Conservation (phyloP, 1,140 invertebrate species). For the Pemphigus obesinymphae region DNA sequence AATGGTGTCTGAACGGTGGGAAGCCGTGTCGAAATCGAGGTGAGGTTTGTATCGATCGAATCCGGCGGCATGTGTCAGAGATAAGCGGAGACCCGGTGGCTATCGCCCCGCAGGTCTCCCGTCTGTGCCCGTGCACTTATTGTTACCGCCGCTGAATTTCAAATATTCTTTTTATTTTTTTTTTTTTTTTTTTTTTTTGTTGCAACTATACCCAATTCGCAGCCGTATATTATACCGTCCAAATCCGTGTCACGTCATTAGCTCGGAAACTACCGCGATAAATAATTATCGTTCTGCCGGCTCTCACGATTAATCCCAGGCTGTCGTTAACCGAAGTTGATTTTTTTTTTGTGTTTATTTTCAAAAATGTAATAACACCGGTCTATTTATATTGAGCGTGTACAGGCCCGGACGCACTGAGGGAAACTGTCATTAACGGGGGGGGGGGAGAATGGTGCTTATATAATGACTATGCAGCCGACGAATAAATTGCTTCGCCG, state of each 20-base stretch:
- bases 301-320: conserved; percentile 6
- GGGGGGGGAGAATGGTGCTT: too few species aligned
- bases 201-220: conserved; percentile 12
- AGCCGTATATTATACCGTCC: too few species aligned
- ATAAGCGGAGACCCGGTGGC: neutral
- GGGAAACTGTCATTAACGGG: too few species aligned
- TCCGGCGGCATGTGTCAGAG: neutral
- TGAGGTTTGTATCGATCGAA: neutral
- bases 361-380: too few species aligned
- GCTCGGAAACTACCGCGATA: neutral
- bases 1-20: neutral
- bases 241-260: conserved; percentile 4
- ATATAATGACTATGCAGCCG: too few species aligned
- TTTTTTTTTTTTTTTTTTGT: neutral
- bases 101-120: neutral
- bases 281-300: conserved; percentile 12
- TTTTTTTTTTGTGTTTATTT: too few species aligned
- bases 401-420: too few species aligned
- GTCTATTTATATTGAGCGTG: too few species aligned
- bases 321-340: neutral
- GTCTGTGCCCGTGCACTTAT: neutral
- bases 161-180: neutral
- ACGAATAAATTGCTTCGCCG: too few species aligned
- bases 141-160: neutral
- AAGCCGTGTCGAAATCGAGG: neutral